Evolutionary conservation across 1,140 invertebrate genomes (phyloP).

Genomic region (Hylaeus volcanicus): DNA sequence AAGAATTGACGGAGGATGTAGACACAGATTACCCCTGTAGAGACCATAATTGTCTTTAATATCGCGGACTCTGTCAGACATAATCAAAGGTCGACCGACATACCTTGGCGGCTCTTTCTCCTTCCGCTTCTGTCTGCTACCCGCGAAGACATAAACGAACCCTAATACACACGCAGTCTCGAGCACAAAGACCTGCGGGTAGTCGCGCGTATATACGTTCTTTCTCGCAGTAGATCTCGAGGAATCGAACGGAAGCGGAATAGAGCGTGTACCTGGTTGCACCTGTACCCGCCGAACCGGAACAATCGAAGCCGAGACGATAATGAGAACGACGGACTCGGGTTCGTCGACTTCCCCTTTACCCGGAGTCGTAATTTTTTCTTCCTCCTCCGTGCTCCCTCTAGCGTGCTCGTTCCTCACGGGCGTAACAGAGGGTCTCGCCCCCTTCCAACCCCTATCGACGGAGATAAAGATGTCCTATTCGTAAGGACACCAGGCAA

Average conservation of each 20-base stretch:
- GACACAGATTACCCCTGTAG: conserved; percentile 48
- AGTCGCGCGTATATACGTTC: background rate
- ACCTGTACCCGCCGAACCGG: conserved; percentile 57
- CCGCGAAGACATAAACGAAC: conserved; percentile 14
- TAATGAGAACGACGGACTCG: conserved; percentile 65
- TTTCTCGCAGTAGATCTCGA: conserved; percentile 19
- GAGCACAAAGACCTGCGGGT: background rate
- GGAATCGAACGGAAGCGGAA: conserved; percentile 51
- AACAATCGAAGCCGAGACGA: conserved; percentile 69
- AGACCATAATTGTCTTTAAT: conserved; percentile 61
- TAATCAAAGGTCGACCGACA: conserved; percentile 60
- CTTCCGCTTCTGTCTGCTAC: background rate
- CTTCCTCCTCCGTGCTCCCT: conserved; percentile 27
- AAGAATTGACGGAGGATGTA: conserved; percentile 15
- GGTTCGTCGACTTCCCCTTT: conserved; percentile 57
- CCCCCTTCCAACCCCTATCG: conserved; percentile 47
- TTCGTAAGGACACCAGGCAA: conserved; percentile 45
- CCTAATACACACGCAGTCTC: too few relatives aligned
- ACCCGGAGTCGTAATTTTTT: conserved; percentile 56
- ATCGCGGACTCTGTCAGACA: conserved; percentile 52
- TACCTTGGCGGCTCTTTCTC: conserved; percentile 26
- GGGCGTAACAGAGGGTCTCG: conserved; percentile 28
- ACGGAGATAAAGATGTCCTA: conserved; percentile 54
- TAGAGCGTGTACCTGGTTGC: conserved; percentile 60
- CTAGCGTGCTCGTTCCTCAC: conserved; percentile 32